Evolutionary conservation across 1,140 invertebrate species (phyloP), one percentile per base, ranked within the genome.

Genomic region (Goniozus legneri): DNA sequence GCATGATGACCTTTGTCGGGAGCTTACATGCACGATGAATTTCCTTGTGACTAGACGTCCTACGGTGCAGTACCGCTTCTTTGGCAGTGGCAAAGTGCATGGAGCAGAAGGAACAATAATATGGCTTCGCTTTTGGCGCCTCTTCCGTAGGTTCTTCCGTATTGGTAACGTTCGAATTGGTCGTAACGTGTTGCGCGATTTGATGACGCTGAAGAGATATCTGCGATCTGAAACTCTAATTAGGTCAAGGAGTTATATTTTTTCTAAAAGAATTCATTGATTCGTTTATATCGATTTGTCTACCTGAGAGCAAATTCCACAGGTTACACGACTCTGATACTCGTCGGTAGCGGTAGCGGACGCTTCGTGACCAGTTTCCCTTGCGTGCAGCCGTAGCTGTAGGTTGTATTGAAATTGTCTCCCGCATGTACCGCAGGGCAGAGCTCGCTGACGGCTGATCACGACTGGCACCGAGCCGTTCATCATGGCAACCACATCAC

Each of bases 391-490:
- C 4, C 83, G 79, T n/a, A 89, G 67, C 56, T 88, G 82, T 2
- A 84, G 67, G 52, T 89, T 89, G 47, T 84, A 86, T 13, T 81
- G 73, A 64, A 90, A 89, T 22, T 78, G 75, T 37, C 78, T 67
- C 7, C 67, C 56, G 60, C 88, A 89, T 13, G 76, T 79, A 10
- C 72, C 67, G 62, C 88, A 90, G 15, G 69, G 66, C 0, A 87
- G 75, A 8, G 79, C 68, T 21, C 72, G 78, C 38, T 83, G 81
- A 57, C 88, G 85, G 50, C 84, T 79, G 46, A 92, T 85, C 36
- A 89, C 82, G 44, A 91, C 85, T 1, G 89, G 87, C 47, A 89
- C 85, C 0, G 88, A 89, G 52, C 84, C 79, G 64, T 89, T 89
- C 52, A 90, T 84, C 22, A 84, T 83, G 1, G 83, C 75, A 2